Evolutionary conservation across 2,113 vertebrate species (phyloP).

Genomic region (Nesoenas mayeri): DNA sequence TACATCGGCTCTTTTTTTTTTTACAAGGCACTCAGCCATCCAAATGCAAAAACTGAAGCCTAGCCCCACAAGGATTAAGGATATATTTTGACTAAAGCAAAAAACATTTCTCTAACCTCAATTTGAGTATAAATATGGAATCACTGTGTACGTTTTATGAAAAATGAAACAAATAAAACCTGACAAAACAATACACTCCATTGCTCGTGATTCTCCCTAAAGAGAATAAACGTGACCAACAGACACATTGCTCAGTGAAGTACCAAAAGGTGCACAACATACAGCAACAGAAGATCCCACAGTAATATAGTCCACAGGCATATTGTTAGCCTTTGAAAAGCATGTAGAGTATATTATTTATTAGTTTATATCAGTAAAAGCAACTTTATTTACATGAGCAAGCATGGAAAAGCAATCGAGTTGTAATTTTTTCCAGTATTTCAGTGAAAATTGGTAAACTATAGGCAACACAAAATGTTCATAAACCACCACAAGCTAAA

Average conservation of each 20-base stretch:
- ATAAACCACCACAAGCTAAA: neutral
- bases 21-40: neutral
- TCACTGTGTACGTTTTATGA: neutral
- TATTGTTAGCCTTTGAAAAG: neutral
- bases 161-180: slow-evolving; percentile 17
- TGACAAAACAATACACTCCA: slow-evolving; percentile 6
- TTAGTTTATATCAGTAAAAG: neutral
- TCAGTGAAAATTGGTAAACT: neutral
- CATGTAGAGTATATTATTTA: neutral
- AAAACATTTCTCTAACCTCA: neutral
- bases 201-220: neutral
- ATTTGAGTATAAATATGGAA: slow-evolving; percentile 6
- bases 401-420: neutral
- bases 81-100: neutral
- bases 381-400: neutral
- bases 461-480: neutral
- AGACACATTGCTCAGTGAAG: neutral
- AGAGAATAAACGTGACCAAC: neutral
- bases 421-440: neutral
- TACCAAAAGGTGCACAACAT: neutral
- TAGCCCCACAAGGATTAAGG: neutral
- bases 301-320: neutral
- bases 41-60: neutral
- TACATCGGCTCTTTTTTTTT: neutral
- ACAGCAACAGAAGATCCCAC: neutral